These are phyloP conservation scores for Aphaenogaster ashmeadi DNA, from an alignment of 1,140 invertebrate genomes.

Conservation along the genomic window DNA sequence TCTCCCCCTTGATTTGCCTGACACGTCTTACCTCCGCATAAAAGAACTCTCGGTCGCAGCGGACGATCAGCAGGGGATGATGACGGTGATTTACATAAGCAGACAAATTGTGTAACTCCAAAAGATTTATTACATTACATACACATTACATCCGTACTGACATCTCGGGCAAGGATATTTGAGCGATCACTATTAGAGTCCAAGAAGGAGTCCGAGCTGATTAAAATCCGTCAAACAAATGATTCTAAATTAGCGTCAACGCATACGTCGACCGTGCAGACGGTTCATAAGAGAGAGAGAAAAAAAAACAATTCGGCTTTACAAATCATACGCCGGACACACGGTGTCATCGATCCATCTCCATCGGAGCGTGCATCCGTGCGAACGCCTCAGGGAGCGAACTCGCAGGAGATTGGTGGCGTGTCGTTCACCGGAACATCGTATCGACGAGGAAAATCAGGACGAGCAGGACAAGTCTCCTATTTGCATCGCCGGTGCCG, in stretches of 20 bases:
- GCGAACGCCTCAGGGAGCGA: neutral
- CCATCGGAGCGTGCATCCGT: neutral
- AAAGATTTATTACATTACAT: constrained; percentile 59
- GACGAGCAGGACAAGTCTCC: constrained; percentile 69
- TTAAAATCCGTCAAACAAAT: constrained; percentile 14
- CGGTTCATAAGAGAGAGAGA: neutral
- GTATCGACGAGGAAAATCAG: constrained; percentile 69
- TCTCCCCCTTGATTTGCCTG: neutral
- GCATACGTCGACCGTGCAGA: neutral
- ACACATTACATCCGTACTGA: constrained; percentile 59
- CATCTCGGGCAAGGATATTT: constrained; percentile 21
- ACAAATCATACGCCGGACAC: constrained; percentile 10
- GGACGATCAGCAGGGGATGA: neutral
- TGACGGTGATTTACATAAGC: neutral
- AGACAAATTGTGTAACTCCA: constrained; percentile 41
- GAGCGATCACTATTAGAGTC: constrained; percentile 17
- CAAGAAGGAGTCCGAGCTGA: neutral
- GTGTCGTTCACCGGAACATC: constrained; percentile 69
- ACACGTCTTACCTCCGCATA: neutral
- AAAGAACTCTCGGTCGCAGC: neutral
- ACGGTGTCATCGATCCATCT: constrained; percentile 19
- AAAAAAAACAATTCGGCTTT: neutral
- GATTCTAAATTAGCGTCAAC: constrained; percentile 8
- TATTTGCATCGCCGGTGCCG: constrained; percentile 83
- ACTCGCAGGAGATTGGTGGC: neutral